Base-by-base conservation (phyloP, 2,888 invertebrate genomes). In the Podabrus alpinus region DNA sequence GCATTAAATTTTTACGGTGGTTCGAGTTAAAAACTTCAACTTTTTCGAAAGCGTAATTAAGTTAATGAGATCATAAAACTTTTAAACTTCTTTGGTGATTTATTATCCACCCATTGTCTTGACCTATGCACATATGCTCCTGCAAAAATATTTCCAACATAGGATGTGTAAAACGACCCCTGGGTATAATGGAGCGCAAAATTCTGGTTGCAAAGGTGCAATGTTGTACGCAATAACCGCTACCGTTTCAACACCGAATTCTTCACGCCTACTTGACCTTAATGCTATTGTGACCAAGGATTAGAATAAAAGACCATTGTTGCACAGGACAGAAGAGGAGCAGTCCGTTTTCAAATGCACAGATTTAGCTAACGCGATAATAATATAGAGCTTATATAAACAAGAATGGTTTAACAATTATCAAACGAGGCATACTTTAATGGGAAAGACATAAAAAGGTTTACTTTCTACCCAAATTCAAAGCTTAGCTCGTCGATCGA, bases 241-340 rank as follows among this genome's bases (percentile, higher is more conserved):
- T 71, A 73, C 70, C 76, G 73, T 72, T 76, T 61, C 67, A 76
- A 77, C 81, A 82, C 80, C 75, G 21, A 68, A 73, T 69, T 61
- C 68, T 78, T 78, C 74, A 78, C 78, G 78, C 77, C 75, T 78
- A 78, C 77, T 78, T 78, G 77, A 75, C 66, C 72, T 77, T 73
- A 76, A 74, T 75, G 69, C 78, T 66, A 78, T 78, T 78, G 77
- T 77, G 75, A 69, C 75, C 72, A 72, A 67, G 69, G 70, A 78
- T 78, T 78, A 78, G 76, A 73, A 76, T 76, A 73, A 73, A 75
- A 68, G 74, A 9, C 75, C 75, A 78, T 75, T 77, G 78, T 78
- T 70, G 59, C 69, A 61, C 66, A 15, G 45, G 75, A 73, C 78
- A 71, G 72, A 74, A 77, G 75, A 78, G 75, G 78, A 78, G 78